These are phyloP conservation scores for Sapayoa aenigma DNA, from an alignment of 2,113 vertebrate genomes.

Conservation along the genomic window DNA sequence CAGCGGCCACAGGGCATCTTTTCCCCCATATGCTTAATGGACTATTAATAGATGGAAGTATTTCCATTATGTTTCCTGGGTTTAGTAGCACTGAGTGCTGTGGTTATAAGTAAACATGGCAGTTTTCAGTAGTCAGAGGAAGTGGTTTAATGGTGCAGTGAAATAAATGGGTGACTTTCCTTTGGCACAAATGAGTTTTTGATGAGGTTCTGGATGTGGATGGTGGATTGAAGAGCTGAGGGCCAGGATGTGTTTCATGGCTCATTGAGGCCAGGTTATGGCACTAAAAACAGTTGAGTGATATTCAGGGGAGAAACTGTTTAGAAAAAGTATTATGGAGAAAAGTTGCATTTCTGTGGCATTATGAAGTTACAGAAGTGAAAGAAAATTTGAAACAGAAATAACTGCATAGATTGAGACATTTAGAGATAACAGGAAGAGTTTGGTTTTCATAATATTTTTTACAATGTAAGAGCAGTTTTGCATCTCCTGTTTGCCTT, in stretches of 20 bases:
- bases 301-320: background rate
- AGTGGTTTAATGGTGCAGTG: background rate
- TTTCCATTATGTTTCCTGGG: background rate
- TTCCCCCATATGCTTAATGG: background rate
- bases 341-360: background rate
- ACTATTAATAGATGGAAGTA: background rate
- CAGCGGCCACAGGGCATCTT: background rate
- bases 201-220: background rate
- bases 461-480: background rate
- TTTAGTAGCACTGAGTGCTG: background rate
- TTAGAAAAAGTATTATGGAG: background rate
- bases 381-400: background rate
- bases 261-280: background rate
- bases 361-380: background rate
- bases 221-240: background rate
- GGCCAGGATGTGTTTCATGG: background rate
- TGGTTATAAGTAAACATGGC: slow-evolving; percentile 2
- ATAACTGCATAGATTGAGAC: background rate
- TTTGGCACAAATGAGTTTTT: background rate
- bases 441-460: background rate
- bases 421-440: background rate
- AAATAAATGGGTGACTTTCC: background rate
- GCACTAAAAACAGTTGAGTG: background rate
- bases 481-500: background rate
- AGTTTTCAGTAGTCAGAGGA: background rate